Evolutionary conservation across 2,888 invertebrate species (phyloP), one percentile per base, ranked within the genome.

Genomic region (Phorcus lineatus): DNA sequence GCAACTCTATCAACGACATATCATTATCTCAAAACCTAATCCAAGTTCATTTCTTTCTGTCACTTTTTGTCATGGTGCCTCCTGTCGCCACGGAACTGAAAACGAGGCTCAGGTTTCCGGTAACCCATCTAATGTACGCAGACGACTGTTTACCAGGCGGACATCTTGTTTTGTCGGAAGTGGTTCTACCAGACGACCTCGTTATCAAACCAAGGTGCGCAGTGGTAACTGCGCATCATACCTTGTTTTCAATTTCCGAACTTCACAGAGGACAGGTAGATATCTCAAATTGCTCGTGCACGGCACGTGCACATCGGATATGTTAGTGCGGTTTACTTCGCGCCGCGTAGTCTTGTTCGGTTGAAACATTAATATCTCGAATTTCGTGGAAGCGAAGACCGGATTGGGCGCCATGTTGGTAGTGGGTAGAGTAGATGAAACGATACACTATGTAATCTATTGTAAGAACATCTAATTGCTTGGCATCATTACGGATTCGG

Each of bases 11-110:
- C 40, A 31, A n/a, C 19, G 40, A 19, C 28, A 40, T 70, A 70
- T 70, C 36, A 70, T 70, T 70, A 70, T 36, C 40, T 19, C 70
- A 36, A 70, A 67, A 70, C 19, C 70, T 70, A 70, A 40, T 31
- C 40, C 70, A 36, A 36, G 70, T 70, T 70, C 70, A 40, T 70
- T 70, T 70, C 70, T 70, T n/a, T 70, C 70, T 40, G 70, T 70
- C 70, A 70, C 40, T 70, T 70, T 70, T 36, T 70, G 70, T 70
- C 70, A 40, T 70, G 40, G 13, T 40, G 70, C 70, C 31, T 70
- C 70, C 70, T 70, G 70, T 40, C 70, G 17, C 36, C 70, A 36
- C 31, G 17, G 40, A 70, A 36, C 19, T 19, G 24, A 36, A 70
- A 36, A 36, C 19, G 19, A 36, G 40, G 31, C 17, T 70, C 70